Evolutionary conservation across 2,888 invertebrate species (phyloP).

Genomic region (Leptogaster cylindrica): DNA sequence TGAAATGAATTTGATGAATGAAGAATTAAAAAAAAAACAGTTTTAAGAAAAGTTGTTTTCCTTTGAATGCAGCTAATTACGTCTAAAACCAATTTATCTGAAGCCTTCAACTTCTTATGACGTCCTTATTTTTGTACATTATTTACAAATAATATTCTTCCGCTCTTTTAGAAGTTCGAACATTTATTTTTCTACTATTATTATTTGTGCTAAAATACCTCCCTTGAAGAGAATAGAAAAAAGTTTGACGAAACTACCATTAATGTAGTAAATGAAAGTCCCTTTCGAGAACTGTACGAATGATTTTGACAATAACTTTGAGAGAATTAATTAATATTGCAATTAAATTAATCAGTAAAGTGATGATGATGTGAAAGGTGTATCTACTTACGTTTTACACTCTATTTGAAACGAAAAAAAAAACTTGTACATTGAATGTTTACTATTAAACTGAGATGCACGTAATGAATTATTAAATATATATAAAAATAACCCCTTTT

Average conservation of each 20-base stretch:
- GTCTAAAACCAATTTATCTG: too few species aligned
- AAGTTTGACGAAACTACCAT: background rate
- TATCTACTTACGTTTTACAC: constrained; percentile 17
- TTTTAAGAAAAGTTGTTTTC: too few species aligned
- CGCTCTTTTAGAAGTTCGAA: too few species aligned
- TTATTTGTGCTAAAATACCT: constrained; percentile 14
- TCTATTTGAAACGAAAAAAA: background rate
- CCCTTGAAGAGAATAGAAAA: constrained; percentile 1
- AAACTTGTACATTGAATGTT: constrained; percentile 1
- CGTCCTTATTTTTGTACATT: too few species aligned
- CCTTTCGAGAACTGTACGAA: constrained; percentile 49
- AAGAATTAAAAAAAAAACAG: too few species aligned
- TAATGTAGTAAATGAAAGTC: constrained; percentile 5
- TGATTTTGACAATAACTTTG: constrained; percentile 51
- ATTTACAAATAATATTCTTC: too few species aligned
- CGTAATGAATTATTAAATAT: constrained; percentile 24
- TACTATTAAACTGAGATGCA: constrained; percentile 18
- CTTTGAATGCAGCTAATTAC: too few species aligned
- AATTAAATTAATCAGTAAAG: constrained; percentile 15
- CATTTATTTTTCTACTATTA: background rate
- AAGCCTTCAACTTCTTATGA: too few species aligned
- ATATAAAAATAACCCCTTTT: constrained; percentile 21
- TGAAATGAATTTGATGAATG: too few species aligned
- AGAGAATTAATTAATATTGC: constrained; percentile 32
- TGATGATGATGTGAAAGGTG: background rate